Evolutionary conservation across 2,113 vertebrate species (phyloP), one percentile per base, ranked within the genome.

Genomic region (Zosterops borbonicus): DNA sequence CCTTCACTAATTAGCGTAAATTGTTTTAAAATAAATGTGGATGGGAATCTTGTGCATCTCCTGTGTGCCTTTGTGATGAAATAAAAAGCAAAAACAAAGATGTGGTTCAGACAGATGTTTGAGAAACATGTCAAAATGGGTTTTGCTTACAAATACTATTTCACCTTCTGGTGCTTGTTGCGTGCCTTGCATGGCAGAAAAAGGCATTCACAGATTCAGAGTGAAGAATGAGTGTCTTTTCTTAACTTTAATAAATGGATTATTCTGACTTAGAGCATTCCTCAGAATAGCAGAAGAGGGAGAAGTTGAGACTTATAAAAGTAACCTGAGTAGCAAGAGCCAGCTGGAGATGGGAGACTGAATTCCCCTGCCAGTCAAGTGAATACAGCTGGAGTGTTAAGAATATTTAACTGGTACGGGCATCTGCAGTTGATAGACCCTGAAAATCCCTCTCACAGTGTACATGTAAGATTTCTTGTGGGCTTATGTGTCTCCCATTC

Each of bases 1-100:
- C 94, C 94, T 95, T 95, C 73, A 69, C 92, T 97, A 95, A 95
- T 94, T 95, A 91, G 70, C 13, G 5, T 90, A 94, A 96, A 95
- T 89, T 90, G 93, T 93, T 93, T 89, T 77, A 90, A 95, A 84
- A 94, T 73, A 96, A 92, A 94, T 89, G 90, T 90, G 63, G 25
- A 68, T 55, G 63, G 49, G 56, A 95, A 60, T 91, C 92, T 70
- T 68, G 35, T 69, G 70, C 52, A 68, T 90, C 63, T 88, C 85
- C 62, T 74, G 42, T 74, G 75, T 84, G 84, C 41, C 79, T 91
- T 87, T 78, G 55, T 81, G 88, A 67, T 62, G 69, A 83, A 90
- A 85, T 71, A 76, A 58, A 82, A 87, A 89, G 73, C 63, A 64
- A 87, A 94, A 94, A 73, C 79, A 92, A 87, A 93, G 56, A 68